These are phyloP conservation scores for Lithophane socia DNA, from an alignment of 2,888 invertebrate species.

Conservation along the genomic window DNA sequence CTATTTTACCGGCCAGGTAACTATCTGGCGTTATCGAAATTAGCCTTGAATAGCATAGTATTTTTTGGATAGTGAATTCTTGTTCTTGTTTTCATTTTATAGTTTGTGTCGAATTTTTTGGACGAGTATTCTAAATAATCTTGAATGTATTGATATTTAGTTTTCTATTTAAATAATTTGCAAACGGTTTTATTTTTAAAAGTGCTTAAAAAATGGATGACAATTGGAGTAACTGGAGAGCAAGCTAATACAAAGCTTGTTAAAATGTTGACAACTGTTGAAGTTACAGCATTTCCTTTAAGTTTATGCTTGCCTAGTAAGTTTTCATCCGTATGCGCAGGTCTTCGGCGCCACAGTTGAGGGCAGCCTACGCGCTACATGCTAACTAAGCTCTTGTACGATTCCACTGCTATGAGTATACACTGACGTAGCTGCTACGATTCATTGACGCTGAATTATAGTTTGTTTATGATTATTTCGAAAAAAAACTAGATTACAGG, in stretches of 20 bases:
- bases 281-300: neutral
- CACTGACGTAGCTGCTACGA: neutral
- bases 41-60: neutral
- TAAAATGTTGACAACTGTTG: no score
- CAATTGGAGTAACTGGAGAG: no score
- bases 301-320: conserved; percentile 3
- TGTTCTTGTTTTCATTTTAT: neutral
- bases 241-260: no score
- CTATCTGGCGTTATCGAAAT: neutral
- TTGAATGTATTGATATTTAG: neutral
- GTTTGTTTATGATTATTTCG: neutral
- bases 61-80: neutral
- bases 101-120: neutral
- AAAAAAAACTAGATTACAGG: no score
- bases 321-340: conserved; percentile 11
- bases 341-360: conserved; percentile 14
- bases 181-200: no score
- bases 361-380: neutral
- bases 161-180: no score
- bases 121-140: neutral
- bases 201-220: no score
- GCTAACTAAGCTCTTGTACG: neutral
- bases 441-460: neutral
- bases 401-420: neutral
- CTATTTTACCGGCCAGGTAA: no score